Conservation (phyloP, 2,888 invertebrate species). For the Calameuta pallipes region DNA sequence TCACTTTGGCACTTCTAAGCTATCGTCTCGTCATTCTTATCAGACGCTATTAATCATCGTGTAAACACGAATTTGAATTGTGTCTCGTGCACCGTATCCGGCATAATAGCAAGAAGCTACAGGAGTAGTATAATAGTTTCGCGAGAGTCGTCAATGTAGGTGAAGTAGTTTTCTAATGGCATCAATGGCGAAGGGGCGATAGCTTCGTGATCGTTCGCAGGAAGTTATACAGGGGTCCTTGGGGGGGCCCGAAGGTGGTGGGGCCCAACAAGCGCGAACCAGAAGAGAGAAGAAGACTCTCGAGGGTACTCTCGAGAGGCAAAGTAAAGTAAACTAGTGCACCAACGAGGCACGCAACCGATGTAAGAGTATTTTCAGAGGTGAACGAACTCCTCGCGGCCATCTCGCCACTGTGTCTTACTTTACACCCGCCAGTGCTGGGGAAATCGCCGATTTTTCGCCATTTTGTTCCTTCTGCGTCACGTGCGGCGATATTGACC, state of each 20-base stretch:
- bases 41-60: neutral
- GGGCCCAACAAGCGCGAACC: constrained; percentile 3
- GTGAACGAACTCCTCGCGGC: constrained; percentile 57
- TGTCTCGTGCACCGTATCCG: neutral
- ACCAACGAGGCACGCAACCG: constrained; percentile 57
- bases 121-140: neutral
- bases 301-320: constrained; percentile 6
- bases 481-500: constrained; percentile 21
- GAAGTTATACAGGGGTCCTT: constrained; percentile 11
- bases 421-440: constrained; percentile 28
- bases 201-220: constrained; percentile 21
- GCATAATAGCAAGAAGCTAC: neutral
- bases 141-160: constrained; percentile 35
- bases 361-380: constrained; percentile 63
- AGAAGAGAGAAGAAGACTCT: constrained; percentile 11
- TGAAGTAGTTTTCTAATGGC: constrained; percentile 50
- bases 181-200: constrained; percentile 29
- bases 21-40: neutral
- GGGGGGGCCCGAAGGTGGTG: constrained; percentile 7
- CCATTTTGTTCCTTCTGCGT: constrained; percentile 7
- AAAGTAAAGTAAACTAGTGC: constrained; percentile 57
- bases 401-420: constrained; percentile 36
- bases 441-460: constrained; percentile 37
- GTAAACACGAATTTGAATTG: neutral
- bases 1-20: neutral